phyloP scores from a whole-genome alignment of 1,140 invertebrate genomes.

The Mesaphorura yosii region DNA sequence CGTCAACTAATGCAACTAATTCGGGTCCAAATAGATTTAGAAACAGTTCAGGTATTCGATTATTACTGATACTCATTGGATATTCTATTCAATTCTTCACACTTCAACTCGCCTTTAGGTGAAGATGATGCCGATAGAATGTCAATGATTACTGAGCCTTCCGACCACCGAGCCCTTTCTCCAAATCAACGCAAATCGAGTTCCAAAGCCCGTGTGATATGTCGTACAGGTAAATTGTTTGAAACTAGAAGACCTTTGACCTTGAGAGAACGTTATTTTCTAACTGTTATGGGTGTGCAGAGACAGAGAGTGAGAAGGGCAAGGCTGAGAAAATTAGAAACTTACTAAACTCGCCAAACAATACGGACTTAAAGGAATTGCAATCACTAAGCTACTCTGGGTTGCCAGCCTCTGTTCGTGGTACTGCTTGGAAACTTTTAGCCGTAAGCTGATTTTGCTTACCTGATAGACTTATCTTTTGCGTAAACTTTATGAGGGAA shows the following conservation, averaged over 20 bases:
- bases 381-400: constrained; percentile 91
- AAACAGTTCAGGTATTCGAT: background rate
- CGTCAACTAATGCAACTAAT: constrained; percentile 10
- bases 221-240: constrained; percentile 17
- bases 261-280: background rate
- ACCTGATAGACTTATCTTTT: constrained; percentile 4
- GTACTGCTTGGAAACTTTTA: constrained; percentile 60
- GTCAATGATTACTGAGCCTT: too few species aligned
- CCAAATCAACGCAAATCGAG: background rate
- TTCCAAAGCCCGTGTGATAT: constrained; percentile 27
- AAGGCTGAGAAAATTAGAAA: constrained; percentile 73
- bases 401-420: constrained; percentile 70
- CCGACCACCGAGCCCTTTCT: constrained; percentile 4
- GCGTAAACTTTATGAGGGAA: too few species aligned
- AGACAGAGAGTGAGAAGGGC: constrained; percentile 49
- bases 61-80: background rate
- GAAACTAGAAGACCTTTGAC: background rate
- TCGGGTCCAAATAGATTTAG: constrained; percentile 9
- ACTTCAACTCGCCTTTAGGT: too few species aligned
- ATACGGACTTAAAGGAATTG: constrained; percentile 67
- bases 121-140: too few species aligned
- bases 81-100: background rate
- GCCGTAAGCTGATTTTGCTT: constrained; percentile 45
- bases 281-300: constrained; percentile 11
- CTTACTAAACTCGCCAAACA: constrained; percentile 55